Evolutionary conservation across 2,888 invertebrate species (phyloP).

Genomic region (Arctia plantaginis): DNA sequence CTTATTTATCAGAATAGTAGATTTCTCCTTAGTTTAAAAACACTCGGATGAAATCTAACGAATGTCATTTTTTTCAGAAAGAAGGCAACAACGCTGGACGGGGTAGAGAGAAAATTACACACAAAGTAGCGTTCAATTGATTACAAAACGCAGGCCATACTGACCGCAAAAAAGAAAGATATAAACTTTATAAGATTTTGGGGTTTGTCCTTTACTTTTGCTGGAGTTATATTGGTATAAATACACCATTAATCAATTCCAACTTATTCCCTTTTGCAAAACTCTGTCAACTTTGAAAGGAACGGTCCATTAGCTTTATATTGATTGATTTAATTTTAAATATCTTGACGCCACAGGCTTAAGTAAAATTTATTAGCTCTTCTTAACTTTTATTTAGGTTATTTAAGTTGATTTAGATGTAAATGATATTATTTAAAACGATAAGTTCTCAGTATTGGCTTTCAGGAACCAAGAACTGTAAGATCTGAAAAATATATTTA

Average conservation of each 20-base stretch:
- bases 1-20: no score
- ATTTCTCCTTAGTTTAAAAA: no score
- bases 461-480: no score
- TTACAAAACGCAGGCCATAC: not conserved
- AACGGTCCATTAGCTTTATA: not conserved
- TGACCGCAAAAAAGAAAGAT: not conserved
- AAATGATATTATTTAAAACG: not conserved
- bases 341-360: not conserved
- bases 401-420: not conserved
- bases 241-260: not conserved
- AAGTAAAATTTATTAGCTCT: not conserved
- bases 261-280: not conserved
- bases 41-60: no score
- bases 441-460: no score
- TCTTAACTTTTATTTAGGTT: not conserved
- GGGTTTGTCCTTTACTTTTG: not conserved
- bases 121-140: no score
- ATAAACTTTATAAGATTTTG: not conserved
- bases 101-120: no score
- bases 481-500: no score
- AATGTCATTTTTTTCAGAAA: no score
- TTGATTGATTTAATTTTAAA: slow-evolving; percentile 3
- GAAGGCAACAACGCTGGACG: no score
- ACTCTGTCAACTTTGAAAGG: not conserved
- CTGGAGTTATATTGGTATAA: not conserved